Evolutionary conservation across 2,888 invertebrate species (phyloP).

Genomic region (Sturmia bella): DNA sequence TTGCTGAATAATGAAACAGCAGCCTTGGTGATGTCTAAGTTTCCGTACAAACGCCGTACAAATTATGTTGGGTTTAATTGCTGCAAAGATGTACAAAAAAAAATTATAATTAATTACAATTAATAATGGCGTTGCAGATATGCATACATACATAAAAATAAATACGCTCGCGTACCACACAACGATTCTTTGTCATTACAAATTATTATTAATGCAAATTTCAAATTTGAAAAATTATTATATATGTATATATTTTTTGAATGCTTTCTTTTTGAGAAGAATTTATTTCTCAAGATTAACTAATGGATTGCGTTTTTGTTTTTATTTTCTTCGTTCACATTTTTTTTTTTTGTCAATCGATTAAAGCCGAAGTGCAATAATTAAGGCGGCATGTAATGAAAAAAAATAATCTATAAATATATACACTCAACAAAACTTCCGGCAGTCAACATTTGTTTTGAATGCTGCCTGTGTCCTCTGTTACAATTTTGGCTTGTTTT

Average conservation of each 20-base stretch:
- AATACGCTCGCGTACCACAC: background rate
- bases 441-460: constrained; percentile 48
- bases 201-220: constrained; percentile 27
- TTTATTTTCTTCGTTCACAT: background rate
- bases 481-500: background rate
- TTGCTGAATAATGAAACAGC: constrained; percentile 42
- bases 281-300: background rate
- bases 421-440: constrained; percentile 43
- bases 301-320: constrained; percentile 16
- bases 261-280: background rate
- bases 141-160: background rate
- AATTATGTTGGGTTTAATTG: constrained; percentile 61
- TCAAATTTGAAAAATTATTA: constrained; percentile 47
- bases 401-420: too few relatives aligned
- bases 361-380: constrained; percentile 54
- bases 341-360: constrained; percentile 61
- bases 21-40: constrained; percentile 58
- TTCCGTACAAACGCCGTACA: constrained; percentile 42
- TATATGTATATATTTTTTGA: background rate
- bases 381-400: constrained; percentile 28
- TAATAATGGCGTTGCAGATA: constrained; percentile 58
- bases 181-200: constrained; percentile 28
- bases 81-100: constrained; percentile 58
- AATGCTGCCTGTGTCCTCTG: constrained; percentile 14
- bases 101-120: constrained; percentile 68